Evolutionary conservation across 2,113 vertebrate genomes (phyloP).

Genomic region (Aplodontia rufa): DNA sequence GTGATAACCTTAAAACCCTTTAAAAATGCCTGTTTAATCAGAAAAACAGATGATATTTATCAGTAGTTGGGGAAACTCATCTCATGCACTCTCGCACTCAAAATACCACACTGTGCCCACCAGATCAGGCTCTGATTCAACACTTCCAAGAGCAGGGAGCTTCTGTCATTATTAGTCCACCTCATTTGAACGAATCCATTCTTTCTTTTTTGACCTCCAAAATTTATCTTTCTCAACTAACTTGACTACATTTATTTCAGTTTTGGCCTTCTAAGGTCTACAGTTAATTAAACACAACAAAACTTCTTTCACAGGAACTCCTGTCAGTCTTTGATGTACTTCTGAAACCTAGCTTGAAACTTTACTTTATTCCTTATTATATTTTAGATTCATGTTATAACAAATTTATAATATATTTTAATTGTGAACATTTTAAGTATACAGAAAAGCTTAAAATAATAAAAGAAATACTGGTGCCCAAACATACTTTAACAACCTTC

Average conservation of each 20-base stretch:
- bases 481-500: not conserved
- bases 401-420: not conserved
- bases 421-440: not conserved
- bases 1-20: not conserved
- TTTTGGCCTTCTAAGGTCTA: not conserved
- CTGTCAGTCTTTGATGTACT: not conserved
- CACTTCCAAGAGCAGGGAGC: not conserved
- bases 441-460: not conserved
- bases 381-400: not conserved
- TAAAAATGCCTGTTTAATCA: not conserved
- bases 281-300: not conserved
- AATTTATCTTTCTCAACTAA: not conserved
- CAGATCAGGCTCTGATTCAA: not conserved
- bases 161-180: not conserved
- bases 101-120: not conserved
- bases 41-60: not conserved
- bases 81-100: not conserved
- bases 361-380: not conserved
- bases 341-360: not conserved
- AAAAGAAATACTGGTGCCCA: not conserved
- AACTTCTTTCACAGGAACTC: not conserved
- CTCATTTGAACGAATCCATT: not conserved
- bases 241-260: not conserved
- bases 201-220: not conserved
- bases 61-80: not conserved